A percentile compares a stretch with the other conserved stretches of the same genome.
These are phyloP conservation scores for Uria lomvia DNA, from an alignment of 2,113 vertebrate genomes.

Conservation along the genomic window DNA sequence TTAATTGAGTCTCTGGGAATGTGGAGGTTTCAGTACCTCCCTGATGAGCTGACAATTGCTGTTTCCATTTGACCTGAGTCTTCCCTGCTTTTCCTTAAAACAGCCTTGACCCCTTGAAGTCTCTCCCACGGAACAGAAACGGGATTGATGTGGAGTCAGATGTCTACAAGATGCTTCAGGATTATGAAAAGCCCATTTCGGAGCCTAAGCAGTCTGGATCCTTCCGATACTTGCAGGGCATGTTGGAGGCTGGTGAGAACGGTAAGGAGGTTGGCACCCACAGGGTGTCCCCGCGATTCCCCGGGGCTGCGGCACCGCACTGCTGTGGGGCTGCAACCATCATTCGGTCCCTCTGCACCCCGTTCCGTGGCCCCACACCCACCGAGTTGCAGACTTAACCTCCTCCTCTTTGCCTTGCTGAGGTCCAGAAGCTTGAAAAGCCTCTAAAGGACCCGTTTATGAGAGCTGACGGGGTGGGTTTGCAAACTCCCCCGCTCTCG, in stretches of 20 bases:
- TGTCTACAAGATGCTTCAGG: slow-evolving; percentile 97
- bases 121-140: slow-evolving; percentile 74
- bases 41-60: not conserved
- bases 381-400: not conserved
- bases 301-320: not conserved
- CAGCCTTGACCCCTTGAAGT: slow-evolving; percentile 80
- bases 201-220: slow-evolving; percentile 96
- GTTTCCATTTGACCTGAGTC: not conserved
- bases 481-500: not conserved
- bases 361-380: not conserved
- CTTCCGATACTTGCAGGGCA: slow-evolving; percentile 94
- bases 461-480: not conserved
- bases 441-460: not conserved
- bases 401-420: not conserved
- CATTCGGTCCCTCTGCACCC: accelerated
- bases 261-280: slow-evolving; percentile 71
- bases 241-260: slow-evolving; percentile 90
- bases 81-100: slow-evolving; percentile 15
- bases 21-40: not conserved
- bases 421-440: not conserved
- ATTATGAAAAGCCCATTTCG: slow-evolving; percentile 77
- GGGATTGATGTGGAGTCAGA: slow-evolving; percentile 87
- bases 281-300: accelerated
- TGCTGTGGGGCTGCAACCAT: not conserved
- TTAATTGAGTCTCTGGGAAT: not conserved